Base-by-base conservation (phyloP, 1,140 invertebrate species). In the Dolichoris vasculosae region DNA sequence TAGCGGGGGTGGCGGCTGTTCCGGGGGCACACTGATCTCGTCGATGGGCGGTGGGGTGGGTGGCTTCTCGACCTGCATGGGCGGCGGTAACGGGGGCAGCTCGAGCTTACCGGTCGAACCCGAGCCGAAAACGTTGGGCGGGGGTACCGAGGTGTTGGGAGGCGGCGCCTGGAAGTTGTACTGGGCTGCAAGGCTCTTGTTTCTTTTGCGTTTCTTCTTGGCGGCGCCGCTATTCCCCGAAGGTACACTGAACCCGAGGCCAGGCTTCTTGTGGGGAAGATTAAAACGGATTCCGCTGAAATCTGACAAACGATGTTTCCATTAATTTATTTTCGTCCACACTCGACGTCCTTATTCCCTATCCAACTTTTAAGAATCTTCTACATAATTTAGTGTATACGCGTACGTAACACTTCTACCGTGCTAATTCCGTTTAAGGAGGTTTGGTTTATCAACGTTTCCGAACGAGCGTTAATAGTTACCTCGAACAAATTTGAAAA, bases 181-280 rank as follows among this genome's bases (percentile, higher is more conserved):
- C 94, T 93, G 92, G 76, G 92, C 91, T 32, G 90, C 90, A 69
- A 91, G 86, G 90, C 95, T 96, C 67, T 96, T 96, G 87, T 95
- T 96, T 88, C 94, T 95, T 91, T 96, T 96, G 83, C 96, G 95
- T 90, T 96, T 96, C 92, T 96, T 97, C 93, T 96, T 96, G 13
- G 94, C 93, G 38, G 94, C 94, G 73, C 94, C 95, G 85, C 94
- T 95, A 86, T 94, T 95, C 6, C 91, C 89, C 51, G 91, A 91
- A 85, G 91, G 88, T 9, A 35, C 30, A 11, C 11, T 84, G 89
- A 93, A 92, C 88, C 92, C 88, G 87, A 95, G 87, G 88, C 92
- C 91, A 86, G 94, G 92, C 89, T 93, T 94, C 87, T 95, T 95
- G 82, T 95, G 93, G 88, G 94, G 95, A 82, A 95, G 92, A 84